Base-by-base conservation (phyloP, 1,140 invertebrate species). In the Pseudachorutes palmiensis region DNA sequence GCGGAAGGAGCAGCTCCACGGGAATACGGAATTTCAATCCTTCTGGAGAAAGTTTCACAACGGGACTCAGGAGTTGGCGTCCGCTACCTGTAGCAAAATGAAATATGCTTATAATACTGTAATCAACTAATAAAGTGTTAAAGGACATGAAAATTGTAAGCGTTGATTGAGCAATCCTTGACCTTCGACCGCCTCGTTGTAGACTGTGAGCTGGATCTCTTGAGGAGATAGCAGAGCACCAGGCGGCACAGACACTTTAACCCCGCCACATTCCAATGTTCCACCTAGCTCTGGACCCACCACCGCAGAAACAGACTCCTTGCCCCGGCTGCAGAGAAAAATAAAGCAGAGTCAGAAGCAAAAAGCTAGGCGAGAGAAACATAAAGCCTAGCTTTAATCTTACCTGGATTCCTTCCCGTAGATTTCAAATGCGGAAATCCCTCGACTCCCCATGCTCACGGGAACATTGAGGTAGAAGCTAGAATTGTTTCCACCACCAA, bases 41-140 rank as follows among this genome's bases (percentile, higher is more conserved):
- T 81, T 92, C 89, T 5, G 94, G 94, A 62, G 93, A 93, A 81
- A 93, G 96, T 88, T 95, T 92, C 71, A 96, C 92, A 70, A 95
- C 82, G 55, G 94, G 94, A 75, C 90, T 93, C 61, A 94, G 82
- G 80, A 95, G 85, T 48, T 89, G 89, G 84, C 95, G 92, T 86
- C 92, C 92, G 22, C 28, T 70, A 29, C 26, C 26, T 68, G 36
- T 9, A 57, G 64, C n/a, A 19, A 61, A 61, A n/a, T 61, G 9
- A 61, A 19, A 61, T 9, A 12, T n/a, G 28, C 9, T 24, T 58
- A 9, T 29, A 58, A 5, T 12, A 58, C 5, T 9, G 5, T 29
- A 9, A 12, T 24, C 9, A 55, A 16, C 9, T 3, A 55, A 55
- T 14, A 55, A 55, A 55, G 24, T 14, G 51, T 24, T 16, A 55